Evolutionary conservation across 2,797 vertebrate genomes (phyloP).

Genomic region (Chaetodon trifasciatus): DNA sequence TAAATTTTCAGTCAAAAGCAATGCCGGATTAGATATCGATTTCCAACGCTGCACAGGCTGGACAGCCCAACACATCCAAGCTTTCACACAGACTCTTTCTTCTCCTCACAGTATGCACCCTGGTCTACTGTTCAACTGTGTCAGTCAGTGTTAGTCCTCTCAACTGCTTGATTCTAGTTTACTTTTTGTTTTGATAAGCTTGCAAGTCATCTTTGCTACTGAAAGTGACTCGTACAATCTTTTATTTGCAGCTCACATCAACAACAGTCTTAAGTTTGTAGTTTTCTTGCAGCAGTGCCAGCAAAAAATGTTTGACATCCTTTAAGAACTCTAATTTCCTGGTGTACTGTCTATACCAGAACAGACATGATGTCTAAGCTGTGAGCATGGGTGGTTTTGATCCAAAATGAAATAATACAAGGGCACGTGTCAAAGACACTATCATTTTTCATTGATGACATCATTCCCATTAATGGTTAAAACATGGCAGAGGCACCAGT

Average conservation of each 20-base stretch:
- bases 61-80: not conserved
- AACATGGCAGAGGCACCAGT: not conserved
- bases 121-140: not conserved
- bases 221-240: not conserved
- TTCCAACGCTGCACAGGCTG: not conserved
- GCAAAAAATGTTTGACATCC: not conserved
- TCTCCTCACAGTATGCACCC: not conserved
- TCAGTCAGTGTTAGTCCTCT: not conserved
- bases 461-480: not conserved
- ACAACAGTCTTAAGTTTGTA: not conserved
- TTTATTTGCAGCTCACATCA: not conserved
- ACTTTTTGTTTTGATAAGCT: not conserved
- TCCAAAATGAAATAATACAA: not conserved
- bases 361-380: not conserved
- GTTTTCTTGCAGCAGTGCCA: not conserved
- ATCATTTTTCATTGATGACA: not conserved
- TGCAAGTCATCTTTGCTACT: not conserved
- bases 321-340: not conserved
- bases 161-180: not conserved
- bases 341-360: not conserved
- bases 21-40: not conserved
- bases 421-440: not conserved
- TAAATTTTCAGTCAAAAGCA: conserved; percentile 17
- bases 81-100: not conserved
- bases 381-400: not conserved